phyloP scores from a whole-genome alignment of 2,113 vertebrate species.

The Sus scrofa region T2T-Sscrofa CM000818.6:8086001-8086500 shows the following conservation, averaged over 20 bases:
- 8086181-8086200: slow-evolving; percentile 83
- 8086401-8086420: background rate
- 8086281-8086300: background rate
- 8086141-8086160: slow-evolving; percentile 67
- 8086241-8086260: background rate
- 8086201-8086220: slow-evolving; percentile 85
- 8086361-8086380: background rate
- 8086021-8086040: no score
- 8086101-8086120: no score
- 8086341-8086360: slow-evolving; percentile 19
- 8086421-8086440: background rate
- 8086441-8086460: slow-evolving; percentile 18
- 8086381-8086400: background rate
- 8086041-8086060: no score
- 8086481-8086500: background rate
- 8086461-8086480: background rate
- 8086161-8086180: slow-evolving; percentile 79
- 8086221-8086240: slow-evolving; percentile 70
- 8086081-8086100: no score
- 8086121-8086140: no score
- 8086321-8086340: background rate
- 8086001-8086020: no score
- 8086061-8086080: no score
- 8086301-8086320: background rate
- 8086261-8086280: background rate